Conservation (phyloP, 2,888 invertebrate genomes). For the Mechanitis mazaeus region DNA sequence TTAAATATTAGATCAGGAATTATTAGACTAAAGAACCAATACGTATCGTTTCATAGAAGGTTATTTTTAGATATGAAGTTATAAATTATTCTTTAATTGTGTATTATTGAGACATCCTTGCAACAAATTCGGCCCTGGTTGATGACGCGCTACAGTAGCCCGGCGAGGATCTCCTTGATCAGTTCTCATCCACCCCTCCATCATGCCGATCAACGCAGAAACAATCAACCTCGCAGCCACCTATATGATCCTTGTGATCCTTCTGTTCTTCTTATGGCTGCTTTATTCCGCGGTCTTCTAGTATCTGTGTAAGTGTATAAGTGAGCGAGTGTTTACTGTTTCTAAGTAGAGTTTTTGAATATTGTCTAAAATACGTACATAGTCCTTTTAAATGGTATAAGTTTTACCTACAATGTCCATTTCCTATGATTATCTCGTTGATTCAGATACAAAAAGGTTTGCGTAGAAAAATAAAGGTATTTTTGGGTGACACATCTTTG, state of each 20-base stretch:
- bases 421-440: not conserved
- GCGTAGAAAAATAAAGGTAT: not conserved
- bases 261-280: slow-evolving; percentile 81
- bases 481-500: not conserved
- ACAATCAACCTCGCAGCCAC: slow-evolving; percentile 82
- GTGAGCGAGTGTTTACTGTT: not conserved
- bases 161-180: slow-evolving; percentile 42
- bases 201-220: slow-evolving; percentile 77
- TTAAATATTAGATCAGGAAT: too few relatives aligned
- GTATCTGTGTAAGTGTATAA: slow-evolving; percentile 22
- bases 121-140: slow-evolving; percentile 53
- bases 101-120: slow-evolving; percentile 33
- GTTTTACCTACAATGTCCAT: too few relatives aligned
- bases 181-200: slow-evolving; percentile 49
- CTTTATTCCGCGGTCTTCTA: slow-evolving; percentile 79
- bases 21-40: too few relatives aligned
- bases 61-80: too few relatives aligned
- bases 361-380: too few relatives aligned
- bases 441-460: not conserved
- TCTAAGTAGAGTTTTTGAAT: too few relatives aligned
- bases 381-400: too few relatives aligned
- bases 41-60: too few relatives aligned
- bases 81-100: not conserved
- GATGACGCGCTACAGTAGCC: slow-evolving; percentile 40
- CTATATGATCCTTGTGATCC: slow-evolving; percentile 81